A percentile compares a stretch with the other conserved stretches of the same genome.
These are phyloP conservation scores for Gavia stellata DNA, from an alignment of 2,113 vertebrate genomes.

Conservation along the genomic window DNA sequence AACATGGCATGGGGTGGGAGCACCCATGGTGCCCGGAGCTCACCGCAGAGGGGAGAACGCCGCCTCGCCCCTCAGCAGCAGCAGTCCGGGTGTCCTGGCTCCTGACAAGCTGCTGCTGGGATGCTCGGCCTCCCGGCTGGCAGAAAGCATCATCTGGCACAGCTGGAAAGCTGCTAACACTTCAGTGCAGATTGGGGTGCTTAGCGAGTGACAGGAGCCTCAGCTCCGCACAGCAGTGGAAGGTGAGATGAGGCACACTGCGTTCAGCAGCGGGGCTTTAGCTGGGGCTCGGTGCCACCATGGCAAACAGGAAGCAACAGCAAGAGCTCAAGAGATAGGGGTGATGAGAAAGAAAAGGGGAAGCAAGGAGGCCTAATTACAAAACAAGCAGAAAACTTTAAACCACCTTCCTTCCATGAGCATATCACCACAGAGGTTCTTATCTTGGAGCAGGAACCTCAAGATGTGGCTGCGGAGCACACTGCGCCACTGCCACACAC, in stretches of 20 bases:
- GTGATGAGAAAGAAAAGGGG: not conserved
- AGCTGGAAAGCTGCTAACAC: not conserved
- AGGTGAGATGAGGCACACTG: not conserved
- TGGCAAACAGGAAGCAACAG: not conserved
- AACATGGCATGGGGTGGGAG: fast-evolving
- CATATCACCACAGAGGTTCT: not conserved
- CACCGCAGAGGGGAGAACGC: not conserved
- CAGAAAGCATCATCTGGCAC: not conserved
- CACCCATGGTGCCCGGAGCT: fast-evolving
- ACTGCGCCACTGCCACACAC: not conserved
- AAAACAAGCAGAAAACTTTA: not conserved
- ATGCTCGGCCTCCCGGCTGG: fast-evolving
- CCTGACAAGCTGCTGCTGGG: not conserved
- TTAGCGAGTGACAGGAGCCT: not conserved
- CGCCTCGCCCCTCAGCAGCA: fast-evolving
- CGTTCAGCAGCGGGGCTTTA: fast-evolving
- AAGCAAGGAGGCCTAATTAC: not conserved
- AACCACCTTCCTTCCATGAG: not conserved
- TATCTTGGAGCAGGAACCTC: not conserved
- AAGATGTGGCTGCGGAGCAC: not conserved
- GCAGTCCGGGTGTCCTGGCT: not conserved
- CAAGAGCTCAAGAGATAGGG: not conserved
- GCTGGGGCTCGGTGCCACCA: not conserved
- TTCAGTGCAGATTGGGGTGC: fast-evolving
- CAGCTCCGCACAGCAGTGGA: not conserved